A percentile compares a stretch with the other conserved stretches of the same genome.
These are phyloP conservation scores for Tautogolabrus adspersus DNA, from an alignment of 2,113 vertebrate genomes.

Conservation along the genomic window DNA sequence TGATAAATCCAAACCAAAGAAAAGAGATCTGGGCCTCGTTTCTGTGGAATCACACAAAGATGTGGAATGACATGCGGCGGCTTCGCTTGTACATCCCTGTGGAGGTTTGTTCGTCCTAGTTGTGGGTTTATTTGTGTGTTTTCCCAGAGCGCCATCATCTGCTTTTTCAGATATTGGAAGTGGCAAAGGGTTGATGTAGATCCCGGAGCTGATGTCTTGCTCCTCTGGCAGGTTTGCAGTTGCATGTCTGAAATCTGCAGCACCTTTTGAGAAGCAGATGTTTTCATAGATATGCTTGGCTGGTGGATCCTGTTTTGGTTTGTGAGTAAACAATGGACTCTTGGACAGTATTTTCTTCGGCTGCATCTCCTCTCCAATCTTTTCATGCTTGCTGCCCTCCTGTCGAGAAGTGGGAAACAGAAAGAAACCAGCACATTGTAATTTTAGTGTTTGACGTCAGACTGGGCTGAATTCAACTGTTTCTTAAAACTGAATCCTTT, in stretches of 20 bases:
- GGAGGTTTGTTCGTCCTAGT: neutral
- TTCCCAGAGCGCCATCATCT: neutral
- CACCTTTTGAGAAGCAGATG: neutral
- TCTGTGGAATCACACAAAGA: neutral
- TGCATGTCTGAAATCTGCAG: neutral
- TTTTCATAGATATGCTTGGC: slow-evolving; percentile 48
- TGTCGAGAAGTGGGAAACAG: slow-evolving; percentile 4
- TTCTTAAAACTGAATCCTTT: too few species aligned
- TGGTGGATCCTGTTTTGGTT: neutral
- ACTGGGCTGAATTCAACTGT: neutral
- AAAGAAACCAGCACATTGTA: neutral
- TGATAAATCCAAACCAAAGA: slow-evolving; percentile 58
- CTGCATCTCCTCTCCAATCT: neutral
- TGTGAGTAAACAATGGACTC: neutral
- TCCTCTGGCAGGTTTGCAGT: neutral
- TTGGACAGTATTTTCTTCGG: neutral
- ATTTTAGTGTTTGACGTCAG: neutral
- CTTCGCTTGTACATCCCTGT: neutral
- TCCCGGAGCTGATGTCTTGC: neutral
- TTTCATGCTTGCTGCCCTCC: neutral
- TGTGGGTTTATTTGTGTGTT: neutral
- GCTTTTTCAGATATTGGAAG: neutral
- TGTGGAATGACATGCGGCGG: neutral
- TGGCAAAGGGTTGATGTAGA: slow-evolving; percentile 37
- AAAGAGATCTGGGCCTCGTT: neutral